These are phyloP conservation scores for Haemorhous mexicanus DNA, from an alignment of 2,113 vertebrate genomes.

Conservation along the genomic window DNA sequence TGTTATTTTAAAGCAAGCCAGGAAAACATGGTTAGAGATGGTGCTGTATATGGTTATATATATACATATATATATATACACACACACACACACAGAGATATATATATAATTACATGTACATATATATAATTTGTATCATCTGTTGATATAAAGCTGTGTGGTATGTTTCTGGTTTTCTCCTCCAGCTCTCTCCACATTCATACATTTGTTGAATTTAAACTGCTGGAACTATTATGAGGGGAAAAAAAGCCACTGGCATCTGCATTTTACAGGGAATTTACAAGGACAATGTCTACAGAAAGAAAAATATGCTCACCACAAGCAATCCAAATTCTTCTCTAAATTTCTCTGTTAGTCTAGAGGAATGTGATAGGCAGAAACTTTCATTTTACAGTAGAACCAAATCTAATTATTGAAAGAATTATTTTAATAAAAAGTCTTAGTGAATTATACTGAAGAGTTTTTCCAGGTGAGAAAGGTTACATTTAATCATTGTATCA, in stretches of 20 bases:
- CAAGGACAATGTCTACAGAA: background rate
- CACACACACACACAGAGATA: fast-evolving
- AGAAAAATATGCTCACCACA: background rate
- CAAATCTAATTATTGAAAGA: background rate
- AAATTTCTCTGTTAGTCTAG: background rate
- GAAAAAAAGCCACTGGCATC: background rate
- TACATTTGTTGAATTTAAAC: background rate
- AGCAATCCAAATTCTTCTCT: background rate
- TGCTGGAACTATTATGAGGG: background rate
- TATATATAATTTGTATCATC: background rate
- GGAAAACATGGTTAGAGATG: background rate
- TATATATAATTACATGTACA: background rate
- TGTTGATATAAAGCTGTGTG: background rate
- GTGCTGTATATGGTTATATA: background rate
- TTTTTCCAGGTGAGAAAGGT: background rate
- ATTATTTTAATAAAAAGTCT: constrained; percentile 16
- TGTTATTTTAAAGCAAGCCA: background rate
- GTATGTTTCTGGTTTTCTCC: background rate
- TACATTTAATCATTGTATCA: background rate
- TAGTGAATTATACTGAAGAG: background rate
- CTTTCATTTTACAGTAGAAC: background rate
- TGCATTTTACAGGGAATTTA: background rate
- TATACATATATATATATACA: too few species aligned
- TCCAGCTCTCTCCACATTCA: background rate
- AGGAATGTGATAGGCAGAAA: background rate